phyloP scores from a whole-genome alignment of 2,888 invertebrate genomes.

The Drosophila nr. medialis region DNA sequence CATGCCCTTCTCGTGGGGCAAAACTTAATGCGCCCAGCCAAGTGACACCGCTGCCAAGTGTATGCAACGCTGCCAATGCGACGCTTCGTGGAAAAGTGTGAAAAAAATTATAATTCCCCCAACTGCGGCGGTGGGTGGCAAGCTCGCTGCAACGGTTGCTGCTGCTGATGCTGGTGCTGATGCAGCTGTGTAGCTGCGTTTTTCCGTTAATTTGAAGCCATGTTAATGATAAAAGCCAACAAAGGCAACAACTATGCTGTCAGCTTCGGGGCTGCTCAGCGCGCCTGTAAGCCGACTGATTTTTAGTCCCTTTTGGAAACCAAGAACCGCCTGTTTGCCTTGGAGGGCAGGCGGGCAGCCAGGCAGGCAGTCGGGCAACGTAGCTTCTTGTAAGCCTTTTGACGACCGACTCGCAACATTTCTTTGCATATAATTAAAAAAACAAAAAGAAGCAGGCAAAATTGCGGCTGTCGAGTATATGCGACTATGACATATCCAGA shows the following conservation, averaged over 20 bases:
- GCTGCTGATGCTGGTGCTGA: background rate
- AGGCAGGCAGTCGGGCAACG: background rate
- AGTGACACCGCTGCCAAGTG: slow-evolving; percentile 49
- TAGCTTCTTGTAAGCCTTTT: slow-evolving; percentile 63
- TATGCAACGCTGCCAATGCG: slow-evolving; percentile 33
- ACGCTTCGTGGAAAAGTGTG: slow-evolving; percentile 51
- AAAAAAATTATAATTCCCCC: slow-evolving; percentile 73
- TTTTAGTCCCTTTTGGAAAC: slow-evolving; percentile 65
- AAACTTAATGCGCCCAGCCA: slow-evolving; percentile 40
- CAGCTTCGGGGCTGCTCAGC: slow-evolving; percentile 29
- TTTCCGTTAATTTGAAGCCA: slow-evolving; percentile 72
- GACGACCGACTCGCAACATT: slow-evolving; percentile 67
- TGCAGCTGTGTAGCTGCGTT: slow-evolving; percentile 26
- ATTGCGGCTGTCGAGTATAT: background rate
- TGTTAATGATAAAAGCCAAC: slow-evolving; percentile 79
- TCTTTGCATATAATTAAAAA: slow-evolving; percentile 77
- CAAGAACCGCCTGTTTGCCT: slow-evolving; percentile 43
- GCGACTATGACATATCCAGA: slow-evolving; percentile 8
- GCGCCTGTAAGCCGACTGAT: slow-evolving; percentile 60
- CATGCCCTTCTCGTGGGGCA: slow-evolving; percentile 73
- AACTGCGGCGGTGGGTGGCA: slow-evolving; percentile 36
- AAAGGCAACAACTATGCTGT: slow-evolving; percentile 49
- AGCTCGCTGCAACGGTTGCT: slow-evolving; percentile 23
- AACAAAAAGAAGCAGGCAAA: slow-evolving; percentile 21
- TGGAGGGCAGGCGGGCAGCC: slow-evolving; percentile 38